Conservation (phyloP, 2,113 vertebrate species). For the Paradoxurus hermaphroditus region DNA sequence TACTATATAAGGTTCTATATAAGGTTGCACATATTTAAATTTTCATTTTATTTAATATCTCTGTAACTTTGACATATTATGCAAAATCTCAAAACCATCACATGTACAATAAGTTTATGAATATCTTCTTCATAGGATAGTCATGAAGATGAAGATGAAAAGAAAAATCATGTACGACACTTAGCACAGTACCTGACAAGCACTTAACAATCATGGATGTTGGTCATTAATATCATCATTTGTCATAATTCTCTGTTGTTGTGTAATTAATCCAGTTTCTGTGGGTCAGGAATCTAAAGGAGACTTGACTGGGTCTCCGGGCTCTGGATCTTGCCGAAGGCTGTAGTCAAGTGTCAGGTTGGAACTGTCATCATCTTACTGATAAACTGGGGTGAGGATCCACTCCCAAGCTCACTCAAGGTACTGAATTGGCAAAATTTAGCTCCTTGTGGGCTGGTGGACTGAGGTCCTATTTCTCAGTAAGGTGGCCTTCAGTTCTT, state of each 20-base stretch:
- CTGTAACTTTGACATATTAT: not conserved
- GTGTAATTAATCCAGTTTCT: constrained; percentile 16
- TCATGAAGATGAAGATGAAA: not conserved
- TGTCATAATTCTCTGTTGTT: not conserved
- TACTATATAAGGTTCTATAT: too few species aligned
- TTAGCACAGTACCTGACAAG: not conserved
- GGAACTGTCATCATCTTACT: not conserved
- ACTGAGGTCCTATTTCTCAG: not conserved
- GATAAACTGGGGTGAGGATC: not conserved
- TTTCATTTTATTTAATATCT: not conserved
- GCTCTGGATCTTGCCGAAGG: not conserved
- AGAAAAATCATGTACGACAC: not conserved
- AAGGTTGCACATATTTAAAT: not conserved
- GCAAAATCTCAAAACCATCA: not conserved
- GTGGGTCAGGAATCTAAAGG: not conserved
- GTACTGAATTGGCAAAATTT: not conserved
- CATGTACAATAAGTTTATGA: not conserved
- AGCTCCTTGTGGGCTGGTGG: not conserved
- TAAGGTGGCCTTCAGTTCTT: not conserved
- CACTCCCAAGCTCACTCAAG: not conserved
- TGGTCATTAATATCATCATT: not conserved
- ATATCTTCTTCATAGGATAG: not conserved
- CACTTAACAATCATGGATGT: not conserved
- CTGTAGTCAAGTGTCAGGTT: not conserved
- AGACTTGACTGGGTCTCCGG: not conserved